Evolutionary conservation across 1,140 invertebrate genomes (phyloP).

Genomic region (Pectinophora gossypiella): DNA sequence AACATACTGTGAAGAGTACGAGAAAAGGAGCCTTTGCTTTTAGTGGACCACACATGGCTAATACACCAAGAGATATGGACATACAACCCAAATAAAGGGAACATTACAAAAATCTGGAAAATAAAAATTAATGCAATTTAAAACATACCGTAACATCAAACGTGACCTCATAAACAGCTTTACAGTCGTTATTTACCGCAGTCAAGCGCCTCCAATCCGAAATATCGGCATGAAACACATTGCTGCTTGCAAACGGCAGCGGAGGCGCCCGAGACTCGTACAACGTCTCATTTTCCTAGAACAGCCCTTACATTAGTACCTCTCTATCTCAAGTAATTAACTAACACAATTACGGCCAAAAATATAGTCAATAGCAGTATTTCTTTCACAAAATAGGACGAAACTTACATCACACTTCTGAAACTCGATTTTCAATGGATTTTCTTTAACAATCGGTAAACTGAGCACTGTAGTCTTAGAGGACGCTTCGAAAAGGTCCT

Average conservation of each 20-base stretch:
- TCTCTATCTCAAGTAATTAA: too few species aligned
- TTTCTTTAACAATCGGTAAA: slow-evolving; percentile 41
- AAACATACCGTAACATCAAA: slow-evolving; percentile 48
- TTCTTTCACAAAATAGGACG: slow-evolving; percentile 4
- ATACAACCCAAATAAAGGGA: too few species aligned
- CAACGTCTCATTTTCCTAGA: not conserved
- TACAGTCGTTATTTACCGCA: slow-evolving; percentile 31
- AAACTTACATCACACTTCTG: slow-evolving; percentile 33
- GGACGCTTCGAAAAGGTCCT: slow-evolving; percentile 32
- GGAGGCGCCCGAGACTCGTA: not conserved
- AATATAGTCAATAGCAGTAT: too few species aligned
- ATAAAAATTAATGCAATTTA: not conserved
- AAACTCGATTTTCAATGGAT: slow-evolving; percentile 35
- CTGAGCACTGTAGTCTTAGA: slow-evolving; percentile 17
- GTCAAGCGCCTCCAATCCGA: slow-evolving; percentile 36
- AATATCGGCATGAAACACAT: slow-evolving; percentile 31
- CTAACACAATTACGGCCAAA: too few species aligned
- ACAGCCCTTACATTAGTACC: too few species aligned
- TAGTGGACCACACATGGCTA: too few species aligned
- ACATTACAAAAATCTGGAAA: not conserved
- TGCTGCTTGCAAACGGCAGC: slow-evolving; percentile 48
- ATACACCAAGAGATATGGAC: too few species aligned
- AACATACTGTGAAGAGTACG: too few species aligned
- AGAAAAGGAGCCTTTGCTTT: too few species aligned
- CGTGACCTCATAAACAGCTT: slow-evolving; percentile 52